Evolutionary conservation across 2,113 vertebrate species (phyloP).

Genomic region (Theristicus caerulescens): DNA sequence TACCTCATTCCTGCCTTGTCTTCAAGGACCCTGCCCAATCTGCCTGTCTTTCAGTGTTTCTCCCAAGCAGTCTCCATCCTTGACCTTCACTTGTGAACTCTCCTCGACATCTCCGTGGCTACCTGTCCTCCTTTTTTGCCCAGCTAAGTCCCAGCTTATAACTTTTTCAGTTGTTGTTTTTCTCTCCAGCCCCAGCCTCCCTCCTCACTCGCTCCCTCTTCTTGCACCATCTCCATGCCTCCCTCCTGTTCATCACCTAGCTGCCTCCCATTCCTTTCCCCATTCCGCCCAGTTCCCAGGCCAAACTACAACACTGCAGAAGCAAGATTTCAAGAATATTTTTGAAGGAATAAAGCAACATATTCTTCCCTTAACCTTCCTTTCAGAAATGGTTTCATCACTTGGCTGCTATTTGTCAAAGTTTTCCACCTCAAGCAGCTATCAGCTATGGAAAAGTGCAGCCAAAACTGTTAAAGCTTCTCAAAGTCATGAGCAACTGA

Average conservation of each 20-base stretch:
- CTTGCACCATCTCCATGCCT: not conserved
- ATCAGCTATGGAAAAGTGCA: not conserved
- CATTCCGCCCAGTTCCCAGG: not conserved
- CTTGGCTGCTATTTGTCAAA: not conserved
- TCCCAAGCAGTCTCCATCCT: not conserved
- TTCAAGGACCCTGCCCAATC: not conserved
- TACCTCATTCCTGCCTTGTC: not conserved
- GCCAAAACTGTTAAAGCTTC: not conserved
- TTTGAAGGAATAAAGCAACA: not conserved
- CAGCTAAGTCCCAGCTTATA: not conserved
- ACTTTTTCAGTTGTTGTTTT: not conserved
- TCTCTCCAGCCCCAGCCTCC: not conserved
- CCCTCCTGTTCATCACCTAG: not conserved
- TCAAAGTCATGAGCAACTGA: not conserved
- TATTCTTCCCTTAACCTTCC: not conserved
- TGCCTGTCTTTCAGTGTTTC: not conserved
- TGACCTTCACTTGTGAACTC: not conserved
- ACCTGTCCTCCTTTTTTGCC: not conserved
- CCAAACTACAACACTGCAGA: not conserved
- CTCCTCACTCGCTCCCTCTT: not conserved
- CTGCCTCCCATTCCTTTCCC: not conserved
- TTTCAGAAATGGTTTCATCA: not conserved
- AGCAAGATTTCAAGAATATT: not conserved
- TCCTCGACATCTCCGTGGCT: not conserved
- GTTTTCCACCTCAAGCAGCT: not conserved